A percentile compares a stretch with the other conserved stretches of the same genome.
These are phyloP conservation scores for Anthonomus grandis DNA, from an alignment of 1,140 invertebrate species.

Conservation along the genomic window DNA sequence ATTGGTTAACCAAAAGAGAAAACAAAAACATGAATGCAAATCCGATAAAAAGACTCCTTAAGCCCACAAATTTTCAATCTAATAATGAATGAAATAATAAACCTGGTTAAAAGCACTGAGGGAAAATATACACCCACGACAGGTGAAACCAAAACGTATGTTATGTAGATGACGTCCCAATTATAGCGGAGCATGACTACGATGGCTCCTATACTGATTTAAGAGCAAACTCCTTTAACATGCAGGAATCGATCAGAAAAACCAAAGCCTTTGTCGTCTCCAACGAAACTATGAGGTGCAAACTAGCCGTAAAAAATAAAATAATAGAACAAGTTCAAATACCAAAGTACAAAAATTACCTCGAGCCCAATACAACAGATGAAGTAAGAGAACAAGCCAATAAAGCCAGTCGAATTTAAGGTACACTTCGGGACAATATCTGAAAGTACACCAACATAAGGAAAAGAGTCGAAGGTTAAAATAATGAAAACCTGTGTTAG, in stretches of 20 bases:
- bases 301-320: background rate
- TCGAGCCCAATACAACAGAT: background rate
- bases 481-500: no score
- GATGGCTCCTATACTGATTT: background rate
- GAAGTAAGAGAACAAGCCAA: slow-evolving; percentile 2
- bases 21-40: no score
- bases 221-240: background rate
- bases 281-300: no score
- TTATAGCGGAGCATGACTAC: background rate
- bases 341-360: background rate
- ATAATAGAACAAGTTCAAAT: background rate
- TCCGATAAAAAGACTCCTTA: background rate
- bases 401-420: background rate
- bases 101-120: background rate
- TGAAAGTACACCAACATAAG: background rate
- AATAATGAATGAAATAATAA: slow-evolving; percentile 5
- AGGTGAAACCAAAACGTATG: background rate
- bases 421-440: background rate
- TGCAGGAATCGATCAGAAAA: no score
- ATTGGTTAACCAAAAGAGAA: no score
- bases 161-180: no score
- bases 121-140: background rate
- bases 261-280: no score
- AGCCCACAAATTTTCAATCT: no score
- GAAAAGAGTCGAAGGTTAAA: no score